These are phyloP conservation scores for Psephotus haematonotus DNA, from an alignment of 2,113 vertebrate genomes.

Conservation along the genomic window DNA sequence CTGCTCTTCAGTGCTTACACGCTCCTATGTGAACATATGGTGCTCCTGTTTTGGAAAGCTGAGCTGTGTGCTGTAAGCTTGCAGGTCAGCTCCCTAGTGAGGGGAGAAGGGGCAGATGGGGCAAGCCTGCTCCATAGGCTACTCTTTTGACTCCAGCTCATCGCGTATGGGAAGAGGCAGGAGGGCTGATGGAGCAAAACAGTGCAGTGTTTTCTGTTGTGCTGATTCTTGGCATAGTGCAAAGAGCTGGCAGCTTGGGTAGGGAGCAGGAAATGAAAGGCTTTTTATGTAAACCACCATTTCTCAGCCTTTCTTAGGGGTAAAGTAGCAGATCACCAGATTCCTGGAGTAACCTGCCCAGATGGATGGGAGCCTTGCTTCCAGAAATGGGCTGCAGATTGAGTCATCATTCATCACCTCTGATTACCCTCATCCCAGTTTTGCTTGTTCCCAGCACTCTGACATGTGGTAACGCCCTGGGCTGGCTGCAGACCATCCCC, in stretches of 20 bases:
- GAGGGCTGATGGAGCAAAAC: not conserved
- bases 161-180: not conserved
- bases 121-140: fast-evolving
- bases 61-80: not conserved
- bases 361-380: not conserved
- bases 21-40: not conserved
- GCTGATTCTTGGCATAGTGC: not conserved
- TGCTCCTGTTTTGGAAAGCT: not conserved
- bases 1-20: not conserved
- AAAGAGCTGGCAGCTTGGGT: not conserved
- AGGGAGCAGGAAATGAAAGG: not conserved
- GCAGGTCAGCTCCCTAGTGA: not conserved
- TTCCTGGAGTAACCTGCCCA: not conserved
- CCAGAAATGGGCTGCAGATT: fast-evolving
- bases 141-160: not conserved
- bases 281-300: not conserved
- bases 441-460: not conserved
- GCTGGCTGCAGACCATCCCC: not conserved
- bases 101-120: not conserved
- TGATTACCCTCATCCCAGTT: not conserved
- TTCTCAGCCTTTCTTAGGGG: not conserved
- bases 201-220: fast-evolving
- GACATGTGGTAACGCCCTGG: not conserved
- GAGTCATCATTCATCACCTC: fast-evolving
- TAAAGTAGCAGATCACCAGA: not conserved